Base-by-base conservation (phyloP, 2,113 vertebrate species). In the Sylvia atricapilla region DNA sequence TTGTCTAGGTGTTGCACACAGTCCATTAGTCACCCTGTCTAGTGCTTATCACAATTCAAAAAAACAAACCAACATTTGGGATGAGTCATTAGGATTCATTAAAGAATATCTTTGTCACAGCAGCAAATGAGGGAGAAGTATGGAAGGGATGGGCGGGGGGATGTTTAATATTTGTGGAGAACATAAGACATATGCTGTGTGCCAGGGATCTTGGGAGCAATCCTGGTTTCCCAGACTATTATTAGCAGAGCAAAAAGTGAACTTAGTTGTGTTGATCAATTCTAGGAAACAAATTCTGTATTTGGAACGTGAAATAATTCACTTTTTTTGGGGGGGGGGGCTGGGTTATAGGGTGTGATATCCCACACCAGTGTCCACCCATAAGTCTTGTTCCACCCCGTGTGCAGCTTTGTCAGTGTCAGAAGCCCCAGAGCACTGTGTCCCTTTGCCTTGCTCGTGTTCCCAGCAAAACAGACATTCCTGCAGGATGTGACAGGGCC, bases 1-100 rank as follows among this genome's bases (percentile, higher is more conserved):
- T 95, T 93, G 91, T 95, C 94, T 95, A 96, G 94, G 94, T 96
- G 81, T 97, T 96, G 86, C 90, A 94, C 77, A 60, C 60, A 92
- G 77, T 15, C 55, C 79, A 33, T 97, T 96, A 96, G 88, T 95
- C 97, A 96, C 74, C 39, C 74, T 1, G 19, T 89, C 74, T 74
- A 86, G 68, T 63, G 27, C 86, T 96, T 97, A 95, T 94, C 85
- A 93, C 84, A 90, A 60, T 63, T 95, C 56, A 53, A 92, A 87
- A 95, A 93, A 92, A 84, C 41, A 95, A 89, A 93, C 91, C 84
- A 95, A 87, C 85, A 67, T 74, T 79, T 90, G 84, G 89, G 58
- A 49, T 97, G 91, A 95, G 46, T 96, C 94, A 97, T 94, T 92
- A 83, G 68, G 87, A 84, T 94, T 96, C 82, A 95, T 95, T 85